Evolutionary conservation across 2,888 invertebrate species (phyloP), one percentile per base, ranked within the genome.

Genomic region (Andrena bicolor): DNA sequence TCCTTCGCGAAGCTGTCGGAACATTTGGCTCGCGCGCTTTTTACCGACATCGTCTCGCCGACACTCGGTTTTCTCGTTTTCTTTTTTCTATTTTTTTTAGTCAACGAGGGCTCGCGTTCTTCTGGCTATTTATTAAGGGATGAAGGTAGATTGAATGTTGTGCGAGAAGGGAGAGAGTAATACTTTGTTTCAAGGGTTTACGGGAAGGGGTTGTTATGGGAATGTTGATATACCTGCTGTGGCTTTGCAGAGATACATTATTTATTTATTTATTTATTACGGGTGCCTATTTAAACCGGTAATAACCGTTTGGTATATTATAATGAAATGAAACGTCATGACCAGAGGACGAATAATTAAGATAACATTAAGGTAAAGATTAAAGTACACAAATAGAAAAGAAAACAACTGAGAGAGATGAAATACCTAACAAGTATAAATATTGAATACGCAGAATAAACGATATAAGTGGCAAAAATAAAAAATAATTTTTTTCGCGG

Each of bases 91-190:
- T 63, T 41, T 30, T 2, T 2, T 56, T 30, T 32, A 58, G 20
- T 26, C 60, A 72, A 65, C 72, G 30, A 56, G 49, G 64, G 26
- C 58, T 65, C 32, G 28, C 51, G 53, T 56, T 63, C 61, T 69
- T 30, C 72, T 26, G 66, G 56, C 53, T 35, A 74, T 74, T 74
- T 53, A 53, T 74, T 66, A 56, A 41, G 56, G 76, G 72, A 72
- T 48, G 49, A 51, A 28, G 20, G 30, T 48, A 53, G 76, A 72
- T 77, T 72, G 76, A 77, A 77, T 74, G n/a, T 41, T 26, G 30
- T 16, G 35, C 32, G 16, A 5, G 48, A 48, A 49, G 70, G 48
- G 56, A 26, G 35, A 30, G 20, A 20, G 30, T 26, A 13, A 60
- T 30, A 41, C 60, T 71, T 61, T 49, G 60, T 61, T 49, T 23